A percentile compares a stretch with the other conserved stretches of the same genome.
phyloP scores from a whole-genome alignment of 1,140 invertebrate genomes.

The Apis dorsata region DNA sequence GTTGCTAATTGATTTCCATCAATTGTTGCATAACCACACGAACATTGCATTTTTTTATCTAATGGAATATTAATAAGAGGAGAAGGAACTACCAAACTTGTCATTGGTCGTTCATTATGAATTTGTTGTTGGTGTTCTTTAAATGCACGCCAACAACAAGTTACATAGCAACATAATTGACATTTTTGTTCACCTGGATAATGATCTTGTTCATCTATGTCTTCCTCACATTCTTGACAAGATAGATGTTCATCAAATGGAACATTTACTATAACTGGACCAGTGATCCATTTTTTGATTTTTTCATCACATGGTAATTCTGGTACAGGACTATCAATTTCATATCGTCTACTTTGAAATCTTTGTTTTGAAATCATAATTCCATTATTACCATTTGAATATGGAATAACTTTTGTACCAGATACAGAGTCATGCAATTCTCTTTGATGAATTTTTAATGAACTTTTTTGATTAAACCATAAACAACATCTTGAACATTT shows the following conservation, averaged over 20 bases:
- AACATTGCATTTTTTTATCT: slow-evolving; percentile 84
- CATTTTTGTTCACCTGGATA: slow-evolving; percentile 87
- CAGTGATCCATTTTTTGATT: slow-evolving; percentile 72
- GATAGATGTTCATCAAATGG: slow-evolving; percentile 64
- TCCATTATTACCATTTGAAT: slow-evolving; percentile 67
- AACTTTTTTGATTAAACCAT: slow-evolving; percentile 86
- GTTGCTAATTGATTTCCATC: slow-evolving; percentile 82
- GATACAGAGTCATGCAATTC: slow-evolving; percentile 69
- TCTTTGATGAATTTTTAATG: slow-evolving; percentile 75
- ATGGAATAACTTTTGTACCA: slow-evolving; percentile 74
- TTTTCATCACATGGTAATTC: slow-evolving; percentile 67
- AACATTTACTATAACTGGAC: slow-evolving; percentile 72
- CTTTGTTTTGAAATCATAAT: slow-evolving; percentile 78
- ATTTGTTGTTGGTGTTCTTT: slow-evolving; percentile 85
- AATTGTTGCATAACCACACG: slow-evolving; percentile 86
- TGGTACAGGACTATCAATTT: slow-evolving; percentile 64
- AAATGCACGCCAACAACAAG: slow-evolving; percentile 88
- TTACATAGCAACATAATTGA: slow-evolving; percentile 87
- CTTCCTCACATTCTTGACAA: slow-evolving; percentile 87
- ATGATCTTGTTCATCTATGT: slow-evolving; percentile 83
- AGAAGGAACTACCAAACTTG: slow-evolving; percentile 79
- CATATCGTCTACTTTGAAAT: slow-evolving; percentile 73
- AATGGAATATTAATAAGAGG: slow-evolving; percentile 79
- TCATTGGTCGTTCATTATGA: slow-evolving; percentile 81
- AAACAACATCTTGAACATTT: slow-evolving; percentile 85